phyloP scores from a whole-genome alignment of 2,888 invertebrate species.

The Plagiodera versicolora region DNA sequence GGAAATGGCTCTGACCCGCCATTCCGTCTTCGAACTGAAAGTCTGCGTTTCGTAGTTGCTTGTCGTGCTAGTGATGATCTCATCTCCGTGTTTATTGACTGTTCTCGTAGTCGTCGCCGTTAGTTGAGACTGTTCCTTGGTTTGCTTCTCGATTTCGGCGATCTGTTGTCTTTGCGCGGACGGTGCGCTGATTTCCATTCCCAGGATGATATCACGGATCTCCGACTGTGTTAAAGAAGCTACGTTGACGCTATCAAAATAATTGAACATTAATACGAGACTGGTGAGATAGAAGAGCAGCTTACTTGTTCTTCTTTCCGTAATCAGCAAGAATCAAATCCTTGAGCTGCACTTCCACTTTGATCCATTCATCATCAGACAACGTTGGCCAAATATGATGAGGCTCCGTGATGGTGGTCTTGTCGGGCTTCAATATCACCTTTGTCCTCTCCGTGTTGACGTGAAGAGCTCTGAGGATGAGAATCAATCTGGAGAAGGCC shows the following conservation, averaged over 20 bases:
- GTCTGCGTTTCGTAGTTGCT: constrained; percentile 99
- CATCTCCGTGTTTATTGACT: constrained; percentile 99
- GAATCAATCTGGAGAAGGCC: constrained; percentile 94
- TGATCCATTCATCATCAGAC: constrained; percentile 99
- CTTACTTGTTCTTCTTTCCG: constrained; percentile 98
- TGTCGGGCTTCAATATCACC: constrained; percentile 97
- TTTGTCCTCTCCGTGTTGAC: constrained; percentile 99
- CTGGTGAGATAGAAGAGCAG: constrained; percentile 22
- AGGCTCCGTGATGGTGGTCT: constrained; percentile 97
- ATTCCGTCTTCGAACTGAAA: constrained; percentile 98
- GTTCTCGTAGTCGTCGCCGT: constrained; percentile 98
- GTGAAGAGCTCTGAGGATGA: constrained; percentile 94
- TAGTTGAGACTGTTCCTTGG: constrained; percentile 97
- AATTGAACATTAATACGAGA: too few species aligned
- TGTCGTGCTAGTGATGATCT: constrained; percentile 98
- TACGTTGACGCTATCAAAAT: constrained; percentile 97
- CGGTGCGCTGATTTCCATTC: constrained; percentile 99
- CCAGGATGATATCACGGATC: constrained; percentile 97
- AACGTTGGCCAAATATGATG: constrained; percentile 99
- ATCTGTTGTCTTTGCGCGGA: constrained; percentile 99
- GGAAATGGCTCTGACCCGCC: constrained; percentile 97
- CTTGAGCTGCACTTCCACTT: constrained; percentile 97
- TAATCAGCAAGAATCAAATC: constrained; percentile 98
- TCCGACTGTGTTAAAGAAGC: constrained; percentile 98
- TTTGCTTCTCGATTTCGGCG: constrained; percentile 99